A percentile compares a stretch with the other conserved stretches of the same genome.
These are phyloP conservation scores for Phrixothrix hirtus DNA, from an alignment of 2,888 invertebrate genomes.

Conservation along the genomic window DNA sequence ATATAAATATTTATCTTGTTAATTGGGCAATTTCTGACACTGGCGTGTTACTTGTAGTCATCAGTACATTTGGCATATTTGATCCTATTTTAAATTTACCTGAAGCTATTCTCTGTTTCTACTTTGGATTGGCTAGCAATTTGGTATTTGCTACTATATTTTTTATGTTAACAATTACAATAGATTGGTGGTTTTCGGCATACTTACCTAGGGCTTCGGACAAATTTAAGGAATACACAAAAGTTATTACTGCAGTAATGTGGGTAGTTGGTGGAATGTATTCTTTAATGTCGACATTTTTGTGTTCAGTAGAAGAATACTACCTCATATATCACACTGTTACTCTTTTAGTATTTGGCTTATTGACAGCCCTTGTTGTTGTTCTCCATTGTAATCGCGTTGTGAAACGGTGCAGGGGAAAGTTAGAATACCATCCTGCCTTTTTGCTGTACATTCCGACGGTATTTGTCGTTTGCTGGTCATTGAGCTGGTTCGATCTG, in stretches of 20 bases:
- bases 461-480: constrained; percentile 14
- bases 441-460: constrained; percentile 14
- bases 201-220: constrained; percentile 17
- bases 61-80: constrained; percentile 15
- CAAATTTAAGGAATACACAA: constrained; percentile 15
- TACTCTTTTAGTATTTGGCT: constrained; percentile 6
- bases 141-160: constrained; percentile 16
- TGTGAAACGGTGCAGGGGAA: constrained; percentile 9
- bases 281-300: constrained; percentile 8
- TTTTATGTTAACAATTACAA: constrained; percentile 15
- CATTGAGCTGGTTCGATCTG: constrained; percentile 18
- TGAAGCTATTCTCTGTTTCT: constrained; percentile 13
- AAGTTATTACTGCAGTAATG: constrained; percentile 8
- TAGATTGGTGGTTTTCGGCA: constrained; percentile 22
- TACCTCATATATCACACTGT: constrained; percentile 19
- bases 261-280: constrained; percentile 15
- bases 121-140: constrained; percentile 13
- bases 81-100: constrained; percentile 6
- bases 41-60: constrained; percentile 11
- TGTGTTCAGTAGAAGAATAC: constrained; percentile 12
- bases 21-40: constrained; percentile 25
- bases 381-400: constrained; percentile 11
- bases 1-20: constrained; percentile 16
- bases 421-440: constrained; percentile 12
- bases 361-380: constrained; percentile 9